Evolutionary conservation across 2,113 vertebrate genomes (phyloP), one percentile per base, ranked within the genome.

Genomic region (Rhea pennata): DNA sequence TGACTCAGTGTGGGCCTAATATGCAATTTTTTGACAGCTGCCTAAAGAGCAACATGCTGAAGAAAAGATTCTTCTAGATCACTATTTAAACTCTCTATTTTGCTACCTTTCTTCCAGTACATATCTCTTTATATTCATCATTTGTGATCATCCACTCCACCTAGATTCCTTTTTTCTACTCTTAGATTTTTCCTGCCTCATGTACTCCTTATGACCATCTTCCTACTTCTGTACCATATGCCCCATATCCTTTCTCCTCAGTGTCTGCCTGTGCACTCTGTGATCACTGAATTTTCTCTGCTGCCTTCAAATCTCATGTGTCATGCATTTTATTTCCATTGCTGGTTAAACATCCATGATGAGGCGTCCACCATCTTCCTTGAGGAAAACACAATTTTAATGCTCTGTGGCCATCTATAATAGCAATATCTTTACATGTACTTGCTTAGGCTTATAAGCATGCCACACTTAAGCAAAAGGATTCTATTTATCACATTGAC

Each of bases 1-100:
- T 14, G 12, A 67, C 0, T 5, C 0, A 0, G 6, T 12, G 33
- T 33, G 16, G 26, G 6, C 8, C 4, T 29, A 33, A 22, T 22
- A 3, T 22, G 44, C 19, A 70, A 12, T 36, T 56, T 92, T n/a
- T 93, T 54, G 50, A 7, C 50, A 76, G 27, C 9, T 33, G 39
- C 10, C 15, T 39, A 13, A 80, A 70, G 10, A 29, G 31, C 14
- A 56, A 15, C 8, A 4, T 3, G 2, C 12, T 66, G 42, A 92
- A 66, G 53, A 31, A 5, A 31, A 69, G 51, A 24, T 12, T 78
- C 61, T 69, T 59, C 22, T 44, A 15, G 39, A 62, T 62, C 33
- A 22, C 31, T 58, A 2, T 59, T 58, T 91, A 15, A 84, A 5
- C 13, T 42, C 26, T 81, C 17, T 64, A 42, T 20, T 15, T 54